Base-by-base conservation (phyloP, 2,888 invertebrate genomes). In the Cremastinae sp. region DNA sequence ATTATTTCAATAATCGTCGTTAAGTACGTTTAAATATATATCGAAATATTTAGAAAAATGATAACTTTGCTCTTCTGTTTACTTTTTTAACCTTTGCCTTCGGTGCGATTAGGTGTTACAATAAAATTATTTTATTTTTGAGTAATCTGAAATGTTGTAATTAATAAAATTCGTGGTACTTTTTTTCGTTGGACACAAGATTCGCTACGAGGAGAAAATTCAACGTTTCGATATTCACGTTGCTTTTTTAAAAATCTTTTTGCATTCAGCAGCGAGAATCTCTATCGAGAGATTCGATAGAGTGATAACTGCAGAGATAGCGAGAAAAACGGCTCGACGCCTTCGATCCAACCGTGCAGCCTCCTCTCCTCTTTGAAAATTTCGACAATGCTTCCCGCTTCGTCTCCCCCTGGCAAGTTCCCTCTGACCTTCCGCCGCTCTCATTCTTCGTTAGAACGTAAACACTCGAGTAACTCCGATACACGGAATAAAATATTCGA, bases 321-420 rank as follows among this genome's bases (percentile, higher is more conserved):
- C 20, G 4, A 14, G 64, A 47, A 34, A 34, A 18, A 53, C n/a
- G 36, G n/a, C 62, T 66, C 71, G 28, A 47, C 56, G 49, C 56
- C 58, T 75, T 75, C 53, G 72, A 56, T 62, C 71, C 61, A 5
- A 66, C 65, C 38, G 54, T 47, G 54, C 45, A 66, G 65, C 61
- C 54, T 66, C n/a, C 65, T 73, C 49, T 56, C 54, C 45, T 47
- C 64, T 64, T 64, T 61, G 38, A 45, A 70, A 41, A 66, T 70
- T 75, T 65, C 34, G 54, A 75, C 70, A 61, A 53, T 71, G 43
- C 91, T 91, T 84, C 7, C 14, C 80, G 79, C 84, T 74, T 78
- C 47, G 61, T 80, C 80, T 87, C 83, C 86, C 84, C 65, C 54
- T 34, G 69, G 41, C 69, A 73, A 36, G 36, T 20, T 14, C 45